Conservation (phyloP, 2,113 vertebrate genomes). For the Protobothrops flavoviridis region DNA sequence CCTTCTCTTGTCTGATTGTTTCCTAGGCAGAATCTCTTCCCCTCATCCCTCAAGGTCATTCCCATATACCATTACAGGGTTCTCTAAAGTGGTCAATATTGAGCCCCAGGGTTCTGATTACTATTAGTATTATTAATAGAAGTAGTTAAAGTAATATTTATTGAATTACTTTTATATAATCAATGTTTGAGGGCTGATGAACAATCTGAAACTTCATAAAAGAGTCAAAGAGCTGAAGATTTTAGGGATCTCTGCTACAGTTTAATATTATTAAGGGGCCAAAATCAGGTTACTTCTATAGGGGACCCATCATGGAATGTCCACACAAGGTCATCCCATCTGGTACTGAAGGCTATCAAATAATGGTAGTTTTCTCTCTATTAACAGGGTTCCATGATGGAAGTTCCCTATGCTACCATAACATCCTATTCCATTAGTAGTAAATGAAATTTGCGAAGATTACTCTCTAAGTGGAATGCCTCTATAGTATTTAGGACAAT, state of each 20-base stretch:
- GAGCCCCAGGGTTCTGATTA: not conserved
- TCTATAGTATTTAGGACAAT: not conserved
- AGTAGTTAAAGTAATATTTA: not conserved
- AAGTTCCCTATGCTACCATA: not conserved
- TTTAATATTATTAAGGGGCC: not conserved
- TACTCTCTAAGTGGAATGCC: not conserved
- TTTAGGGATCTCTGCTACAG: not conserved
- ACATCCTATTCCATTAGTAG: not conserved
- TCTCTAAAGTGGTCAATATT: not conserved
- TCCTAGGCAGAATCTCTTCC: not conserved
- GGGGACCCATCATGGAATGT: not conserved
- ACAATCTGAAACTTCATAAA: not conserved
- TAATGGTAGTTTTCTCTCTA: not conserved
- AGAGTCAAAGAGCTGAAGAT: not conserved
- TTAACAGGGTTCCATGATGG: not conserved
- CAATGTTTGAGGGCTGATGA: not conserved
- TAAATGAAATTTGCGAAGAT: not conserved
- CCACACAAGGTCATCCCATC: not conserved
- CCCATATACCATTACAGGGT: not conserved
- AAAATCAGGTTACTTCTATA: not conserved
- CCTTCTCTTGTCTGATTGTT: not conserved
- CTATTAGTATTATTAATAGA: not conserved
- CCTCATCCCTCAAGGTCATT: not conserved
- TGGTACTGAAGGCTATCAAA: not conserved
- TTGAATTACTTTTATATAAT: not conserved